Base-by-base conservation (phyloP, 2,113 vertebrate species). In the Platysternon megacephalum region DNA sequence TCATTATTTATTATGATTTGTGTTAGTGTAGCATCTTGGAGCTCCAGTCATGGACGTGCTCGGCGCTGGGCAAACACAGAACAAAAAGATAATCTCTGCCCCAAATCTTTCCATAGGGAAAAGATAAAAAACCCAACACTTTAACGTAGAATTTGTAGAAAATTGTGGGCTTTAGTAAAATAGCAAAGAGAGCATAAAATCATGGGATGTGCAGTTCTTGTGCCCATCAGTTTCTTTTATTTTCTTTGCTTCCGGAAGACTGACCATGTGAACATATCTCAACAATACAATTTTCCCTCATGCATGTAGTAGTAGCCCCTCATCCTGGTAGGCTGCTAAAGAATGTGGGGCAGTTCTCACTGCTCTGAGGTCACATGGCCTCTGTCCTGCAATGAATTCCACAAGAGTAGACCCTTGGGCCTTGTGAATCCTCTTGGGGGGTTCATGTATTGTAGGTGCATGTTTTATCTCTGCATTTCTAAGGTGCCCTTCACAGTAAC, bases 301-400 rank as follows among this genome's bases (percentile, higher is more conserved):
- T 46, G 42, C 13, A 28, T 46, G 26, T 26, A 46, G 24, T 12
- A 44, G 72, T 2, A 76, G 72, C 39, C 21, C 42, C 72, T 24
- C 22, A 2, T 46, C 72, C 72, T 44, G 22, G 42, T 26, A 24
- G 72, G 39, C 21, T 16, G 19, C 11, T 24, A 74, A 74, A 42
- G 72, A 44, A 24, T 3, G 22, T 49, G 22, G 61, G 39, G 83
- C 44, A 56, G 79, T 58, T 83, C 49, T 42, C 28, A 46, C 24
- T 46, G 26, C 55, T 93, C 24, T 49, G 86, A 96, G 87, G 90
- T 85, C 90, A 86, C 83, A 49, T 80, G 87, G 86, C 83, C 72
- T 86, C 55, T 7, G 0, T 49, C 51, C 88, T 53, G 61, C 93
- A 84, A 82, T 0, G 1, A 95, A 84, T 78, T 86, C 88, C 76